These are phyloP conservation scores for Allygus modestus DNA, from an alignment of 2,888 invertebrate species.

Conservation along the genomic window DNA sequence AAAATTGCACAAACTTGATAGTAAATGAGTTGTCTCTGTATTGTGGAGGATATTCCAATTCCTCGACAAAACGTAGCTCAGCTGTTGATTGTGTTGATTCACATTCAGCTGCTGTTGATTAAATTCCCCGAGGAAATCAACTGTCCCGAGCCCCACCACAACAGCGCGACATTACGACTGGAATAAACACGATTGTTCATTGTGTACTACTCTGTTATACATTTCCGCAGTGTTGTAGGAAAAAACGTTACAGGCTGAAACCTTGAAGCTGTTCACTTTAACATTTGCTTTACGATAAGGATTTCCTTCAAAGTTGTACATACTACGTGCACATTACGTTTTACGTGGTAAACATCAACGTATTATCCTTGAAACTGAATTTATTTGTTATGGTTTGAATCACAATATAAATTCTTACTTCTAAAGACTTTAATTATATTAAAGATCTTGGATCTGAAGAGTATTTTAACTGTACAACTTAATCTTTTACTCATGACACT, in stretches of 20 bases:
- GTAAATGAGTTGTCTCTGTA: constrained; percentile 8
- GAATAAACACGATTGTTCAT: constrained; percentile 8
- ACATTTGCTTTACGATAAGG: no score
- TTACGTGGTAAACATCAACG: no score
- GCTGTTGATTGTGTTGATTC: constrained; percentile 38
- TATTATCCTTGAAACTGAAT: no score
- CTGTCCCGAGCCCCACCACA: neutral
- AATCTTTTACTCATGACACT: no score
- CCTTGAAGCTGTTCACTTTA: neutral
- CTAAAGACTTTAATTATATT: no score
- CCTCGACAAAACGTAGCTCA: constrained; percentile 5
- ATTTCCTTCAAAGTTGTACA: no score
- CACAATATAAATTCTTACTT: no score
- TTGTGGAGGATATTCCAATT: constrained; percentile 30
- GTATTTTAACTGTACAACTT: no score
- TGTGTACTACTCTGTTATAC: neutral
- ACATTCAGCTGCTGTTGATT: constrained; percentile 36
- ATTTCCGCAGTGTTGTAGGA: neutral
- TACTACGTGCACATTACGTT: no score
- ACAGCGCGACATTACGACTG: neutral
- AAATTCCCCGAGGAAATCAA: constrained; percentile 30
- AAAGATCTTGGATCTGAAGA: no score
- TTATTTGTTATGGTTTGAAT: no score
- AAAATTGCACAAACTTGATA: neutral
- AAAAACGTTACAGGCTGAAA: neutral